Conservation (phyloP, 92 coral and sea anemone species). For the Siderastrea radians region DNA sequence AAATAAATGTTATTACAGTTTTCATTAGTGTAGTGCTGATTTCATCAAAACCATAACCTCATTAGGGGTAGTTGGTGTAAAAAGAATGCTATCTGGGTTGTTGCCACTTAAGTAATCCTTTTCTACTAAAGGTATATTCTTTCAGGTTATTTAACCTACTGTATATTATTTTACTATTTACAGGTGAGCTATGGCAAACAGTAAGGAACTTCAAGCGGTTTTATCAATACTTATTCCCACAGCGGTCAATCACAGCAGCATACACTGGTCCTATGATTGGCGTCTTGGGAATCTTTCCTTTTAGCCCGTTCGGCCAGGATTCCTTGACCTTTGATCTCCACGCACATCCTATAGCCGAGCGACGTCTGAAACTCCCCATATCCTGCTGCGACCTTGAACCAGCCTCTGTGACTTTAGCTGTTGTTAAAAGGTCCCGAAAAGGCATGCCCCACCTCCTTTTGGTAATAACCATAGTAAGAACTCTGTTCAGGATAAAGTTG, state of each 20-base stretch:
- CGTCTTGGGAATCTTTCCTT: slow-evolving; percentile 55
- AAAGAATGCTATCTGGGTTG: too few relatives aligned
- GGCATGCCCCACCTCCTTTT: slow-evolving; percentile 83
- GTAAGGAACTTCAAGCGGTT: too few relatives aligned
- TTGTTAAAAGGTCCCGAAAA: slow-evolving; percentile 79
- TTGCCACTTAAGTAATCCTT: too few relatives aligned
- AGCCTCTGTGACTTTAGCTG: slow-evolving; percentile 75
- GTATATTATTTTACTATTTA: too few relatives aligned
- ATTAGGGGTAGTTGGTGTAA: too few relatives aligned
- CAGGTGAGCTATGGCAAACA: too few relatives aligned
- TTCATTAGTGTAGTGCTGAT: too few relatives aligned
- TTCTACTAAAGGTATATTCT: too few relatives aligned
- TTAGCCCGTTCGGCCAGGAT: slow-evolving; percentile 62
- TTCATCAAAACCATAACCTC: too few relatives aligned
- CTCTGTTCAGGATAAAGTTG: slow-evolving; percentile 17
- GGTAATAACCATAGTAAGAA: slow-evolving; percentile 85
- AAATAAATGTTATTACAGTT: too few relatives aligned
- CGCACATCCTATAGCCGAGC: slow-evolving; percentile 92
- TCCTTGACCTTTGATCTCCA: slow-evolving; percentile 85
- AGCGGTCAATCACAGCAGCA: slow-evolving; percentile 78
- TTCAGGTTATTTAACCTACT: too few relatives aligned
- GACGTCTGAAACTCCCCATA: slow-evolving; percentile 79
- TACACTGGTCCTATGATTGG: slow-evolving; percentile 84
- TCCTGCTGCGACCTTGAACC: slow-evolving; percentile 90
- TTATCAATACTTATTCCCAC: slow-evolving; percentile 41